phyloP scores from a whole-genome alignment of 2,797 vertebrate genomes.

The Tokudaia muenninki region DNA sequence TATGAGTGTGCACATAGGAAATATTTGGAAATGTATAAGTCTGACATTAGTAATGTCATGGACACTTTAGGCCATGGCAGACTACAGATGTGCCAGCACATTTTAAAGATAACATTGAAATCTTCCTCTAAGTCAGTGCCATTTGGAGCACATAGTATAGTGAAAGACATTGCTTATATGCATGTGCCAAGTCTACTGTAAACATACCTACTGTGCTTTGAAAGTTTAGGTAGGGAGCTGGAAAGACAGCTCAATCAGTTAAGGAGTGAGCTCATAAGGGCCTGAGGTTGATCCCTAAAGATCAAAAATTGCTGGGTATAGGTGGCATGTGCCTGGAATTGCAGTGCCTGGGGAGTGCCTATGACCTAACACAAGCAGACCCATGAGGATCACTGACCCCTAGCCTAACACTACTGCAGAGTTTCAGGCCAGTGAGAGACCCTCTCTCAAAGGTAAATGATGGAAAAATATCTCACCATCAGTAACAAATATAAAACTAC shows the following conservation, averaged over 20 bases:
- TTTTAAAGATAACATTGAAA: background rate
- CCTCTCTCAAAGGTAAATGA: background rate
- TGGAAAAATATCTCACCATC: background rate
- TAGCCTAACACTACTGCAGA: background rate
- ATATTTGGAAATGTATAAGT: background rate
- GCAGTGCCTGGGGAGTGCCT: background rate
- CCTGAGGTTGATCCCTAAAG: background rate
- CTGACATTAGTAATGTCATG: background rate
- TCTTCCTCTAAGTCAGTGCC: background rate
- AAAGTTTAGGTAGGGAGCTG: too few species aligned
- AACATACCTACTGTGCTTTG: background rate
- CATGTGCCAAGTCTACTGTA: background rate
- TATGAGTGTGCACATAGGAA: background rate
- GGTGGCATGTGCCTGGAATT: too few species aligned
- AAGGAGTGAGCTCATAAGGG: background rate
- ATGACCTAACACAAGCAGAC: background rate
- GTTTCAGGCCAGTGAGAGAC: background rate
- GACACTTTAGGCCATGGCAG: background rate
- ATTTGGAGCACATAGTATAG: background rate
- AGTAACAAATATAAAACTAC: background rate
- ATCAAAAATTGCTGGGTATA: background rate
- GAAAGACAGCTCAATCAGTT: too few species aligned
- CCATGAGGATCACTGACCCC: fast-evolving
- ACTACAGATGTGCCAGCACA: background rate
- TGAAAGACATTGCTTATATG: background rate